Evolutionary conservation across 2,888 invertebrate species (phyloP).

Genomic region (Ophioninae sp.): DNA sequence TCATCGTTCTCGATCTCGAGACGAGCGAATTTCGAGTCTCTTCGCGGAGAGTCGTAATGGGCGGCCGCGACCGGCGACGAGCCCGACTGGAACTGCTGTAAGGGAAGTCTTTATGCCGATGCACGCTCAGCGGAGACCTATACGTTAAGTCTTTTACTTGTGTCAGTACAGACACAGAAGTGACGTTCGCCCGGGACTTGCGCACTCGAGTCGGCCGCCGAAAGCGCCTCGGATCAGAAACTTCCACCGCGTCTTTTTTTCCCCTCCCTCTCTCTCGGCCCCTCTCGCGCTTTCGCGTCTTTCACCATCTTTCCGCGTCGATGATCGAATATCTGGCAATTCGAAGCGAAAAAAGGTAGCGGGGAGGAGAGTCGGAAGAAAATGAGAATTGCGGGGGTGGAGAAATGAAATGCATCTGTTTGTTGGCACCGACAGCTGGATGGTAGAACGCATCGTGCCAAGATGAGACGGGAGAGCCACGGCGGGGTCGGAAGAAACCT

Average conservation of each 20-base stretch:
- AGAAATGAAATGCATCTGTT: slow-evolving; percentile 4
- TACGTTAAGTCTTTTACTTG: background rate
- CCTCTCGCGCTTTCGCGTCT: background rate
- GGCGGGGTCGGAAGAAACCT: slow-evolving; percentile 98
- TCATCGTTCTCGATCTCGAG: background rate
- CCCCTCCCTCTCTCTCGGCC: background rate
- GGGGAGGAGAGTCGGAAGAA: background rate
- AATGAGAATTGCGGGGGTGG: background rate
- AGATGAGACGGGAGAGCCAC: slow-evolving; percentile 84
- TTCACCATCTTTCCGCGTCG: slow-evolving; percentile 1
- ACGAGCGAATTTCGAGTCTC: slow-evolving; percentile 19
- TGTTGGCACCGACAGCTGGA: slow-evolving; percentile 83
- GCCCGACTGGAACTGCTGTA: slow-evolving; percentile 37
- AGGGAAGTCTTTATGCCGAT: slow-evolving; percentile 6
- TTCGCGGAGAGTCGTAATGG: background rate
- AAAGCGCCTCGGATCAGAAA: slow-evolving; percentile 33
- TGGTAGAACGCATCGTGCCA: slow-evolving; percentile 89
- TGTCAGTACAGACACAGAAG: background rate
- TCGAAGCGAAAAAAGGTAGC: background rate
- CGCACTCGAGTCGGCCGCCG: slow-evolving; percentile 33
- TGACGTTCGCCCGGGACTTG: slow-evolving; percentile 35
- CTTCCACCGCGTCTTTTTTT: background rate
- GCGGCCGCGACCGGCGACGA: slow-evolving; percentile 52
- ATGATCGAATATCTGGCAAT: slow-evolving; percentile 2
- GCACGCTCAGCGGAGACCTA: background rate